Conservation (phyloP, 2,888 invertebrate genomes). For the Yponomeuta evonymella region DNA sequence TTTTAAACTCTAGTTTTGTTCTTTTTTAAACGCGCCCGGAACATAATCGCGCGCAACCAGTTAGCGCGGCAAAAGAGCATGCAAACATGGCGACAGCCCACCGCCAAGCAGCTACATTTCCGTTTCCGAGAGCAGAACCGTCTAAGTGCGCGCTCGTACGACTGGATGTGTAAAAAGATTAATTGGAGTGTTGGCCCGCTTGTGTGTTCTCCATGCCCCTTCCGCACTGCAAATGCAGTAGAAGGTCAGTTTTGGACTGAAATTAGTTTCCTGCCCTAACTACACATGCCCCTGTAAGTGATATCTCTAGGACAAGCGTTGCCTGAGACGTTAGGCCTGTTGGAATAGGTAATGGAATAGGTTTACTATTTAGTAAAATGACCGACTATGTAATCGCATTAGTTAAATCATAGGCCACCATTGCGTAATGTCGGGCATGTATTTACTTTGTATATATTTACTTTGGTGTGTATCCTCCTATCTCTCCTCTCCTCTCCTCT, state of each 20-base stretch:
- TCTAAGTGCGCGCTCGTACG: conserved; percentile 66
- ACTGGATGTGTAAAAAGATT: conserved; percentile 75
- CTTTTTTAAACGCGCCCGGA: neutral
- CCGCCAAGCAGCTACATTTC: conserved; percentile 50
- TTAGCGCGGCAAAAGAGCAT: conserved; percentile 48
- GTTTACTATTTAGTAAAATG: no score
- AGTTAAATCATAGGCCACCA: no score
- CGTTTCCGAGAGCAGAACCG: conserved; percentile 39
- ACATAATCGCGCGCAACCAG: neutral
- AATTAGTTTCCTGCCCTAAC: neutral
- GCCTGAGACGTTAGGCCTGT: no score
- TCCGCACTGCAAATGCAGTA: neutral
- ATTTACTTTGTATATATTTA: no score
- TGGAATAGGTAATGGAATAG: no score
- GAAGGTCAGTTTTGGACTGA: neutral
- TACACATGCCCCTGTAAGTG: neutral
- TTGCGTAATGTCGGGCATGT: no score
- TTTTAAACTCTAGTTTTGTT: neutral
- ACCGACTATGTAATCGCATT: no score
- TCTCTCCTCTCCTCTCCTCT: no score
- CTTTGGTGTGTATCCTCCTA: no score
- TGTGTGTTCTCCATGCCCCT: conserved; percentile 6
- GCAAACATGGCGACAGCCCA: conserved; percentile 71
- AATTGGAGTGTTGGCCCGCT: conserved; percentile 69
- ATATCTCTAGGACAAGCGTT: no score